phyloP scores from a whole-genome alignment of 2,113 vertebrate genomes.

The Oenanthe melanoleuca region DNA sequence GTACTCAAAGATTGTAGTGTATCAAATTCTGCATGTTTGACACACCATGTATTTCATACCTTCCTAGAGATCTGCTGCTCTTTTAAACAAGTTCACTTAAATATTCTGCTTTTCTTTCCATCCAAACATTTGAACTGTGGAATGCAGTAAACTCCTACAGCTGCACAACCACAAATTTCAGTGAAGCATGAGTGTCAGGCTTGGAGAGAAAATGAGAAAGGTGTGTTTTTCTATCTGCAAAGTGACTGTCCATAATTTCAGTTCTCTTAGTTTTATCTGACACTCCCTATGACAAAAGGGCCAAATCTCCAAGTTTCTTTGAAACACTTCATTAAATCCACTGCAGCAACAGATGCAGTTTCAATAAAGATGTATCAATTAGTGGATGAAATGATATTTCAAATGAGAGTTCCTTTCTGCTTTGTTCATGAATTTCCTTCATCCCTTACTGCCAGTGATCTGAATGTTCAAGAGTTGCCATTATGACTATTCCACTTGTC shows the following conservation, averaged over 20 bases:
- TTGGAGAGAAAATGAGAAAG: not conserved
- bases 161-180: not conserved
- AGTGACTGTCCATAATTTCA: not conserved
- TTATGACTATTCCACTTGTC: not conserved
- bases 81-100: not conserved
- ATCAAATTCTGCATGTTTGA: not conserved
- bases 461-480: not conserved
- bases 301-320: not conserved
- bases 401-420: not conserved
- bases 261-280: not conserved
- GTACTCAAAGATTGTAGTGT: not conserved
- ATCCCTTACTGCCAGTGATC: not conserved
- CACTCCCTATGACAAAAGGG: not conserved
- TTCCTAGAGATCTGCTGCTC: not conserved
- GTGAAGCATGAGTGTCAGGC: not conserved
- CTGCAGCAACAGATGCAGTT: not conserved
- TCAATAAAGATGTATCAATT: not conserved
- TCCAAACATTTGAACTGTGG: not conserved
- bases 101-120: not conserved
- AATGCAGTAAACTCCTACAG: not conserved
- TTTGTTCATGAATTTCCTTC: not conserved
- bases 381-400: not conserved
- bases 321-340: not conserved
- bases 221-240: not conserved
- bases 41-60: not conserved